These are phyloP conservation scores for Pituophis catenifer DNA, from an alignment of 2,113 vertebrate genomes.

Conservation along the genomic window DNA sequence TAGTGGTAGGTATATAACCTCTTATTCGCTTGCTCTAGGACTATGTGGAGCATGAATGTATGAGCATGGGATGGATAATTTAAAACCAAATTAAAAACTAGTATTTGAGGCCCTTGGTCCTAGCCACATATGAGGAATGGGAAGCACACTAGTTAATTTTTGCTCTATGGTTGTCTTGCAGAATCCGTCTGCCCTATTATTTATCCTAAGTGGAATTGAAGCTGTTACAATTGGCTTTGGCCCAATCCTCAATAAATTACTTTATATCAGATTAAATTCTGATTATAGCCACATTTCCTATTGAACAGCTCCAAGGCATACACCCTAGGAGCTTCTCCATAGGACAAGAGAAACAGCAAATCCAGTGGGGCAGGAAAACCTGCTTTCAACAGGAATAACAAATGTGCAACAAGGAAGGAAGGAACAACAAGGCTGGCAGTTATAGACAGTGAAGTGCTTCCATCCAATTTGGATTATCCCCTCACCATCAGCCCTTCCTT, in stretches of 20 bases:
- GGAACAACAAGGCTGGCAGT: background rate
- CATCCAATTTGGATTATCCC: conserved; percentile 1
- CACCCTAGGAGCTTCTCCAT: background rate
- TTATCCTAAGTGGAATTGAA: background rate
- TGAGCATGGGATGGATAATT: background rate
- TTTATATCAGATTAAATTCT: background rate
- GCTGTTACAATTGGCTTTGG: background rate
- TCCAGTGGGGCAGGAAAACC: background rate
- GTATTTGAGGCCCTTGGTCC: background rate
- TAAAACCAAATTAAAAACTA: conserved; percentile 29
- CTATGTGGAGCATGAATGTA: background rate
- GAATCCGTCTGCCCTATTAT: background rate
- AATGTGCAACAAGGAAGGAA: background rate
- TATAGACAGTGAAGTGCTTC: conserved; percentile 3
- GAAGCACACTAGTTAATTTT: background rate
- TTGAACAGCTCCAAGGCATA: background rate
- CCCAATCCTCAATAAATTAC: background rate
- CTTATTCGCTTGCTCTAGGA: background rate
- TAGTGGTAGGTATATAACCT: background rate
- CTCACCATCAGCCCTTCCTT: background rate
- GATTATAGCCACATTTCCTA: background rate
- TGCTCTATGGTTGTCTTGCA: background rate
- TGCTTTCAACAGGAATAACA: background rate
- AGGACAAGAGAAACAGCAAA: background rate
- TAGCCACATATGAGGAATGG: background rate